These are phyloP conservation scores for Athene noctua DNA, from an alignment of 2,113 vertebrate species.

Conservation along the genomic window DNA sequence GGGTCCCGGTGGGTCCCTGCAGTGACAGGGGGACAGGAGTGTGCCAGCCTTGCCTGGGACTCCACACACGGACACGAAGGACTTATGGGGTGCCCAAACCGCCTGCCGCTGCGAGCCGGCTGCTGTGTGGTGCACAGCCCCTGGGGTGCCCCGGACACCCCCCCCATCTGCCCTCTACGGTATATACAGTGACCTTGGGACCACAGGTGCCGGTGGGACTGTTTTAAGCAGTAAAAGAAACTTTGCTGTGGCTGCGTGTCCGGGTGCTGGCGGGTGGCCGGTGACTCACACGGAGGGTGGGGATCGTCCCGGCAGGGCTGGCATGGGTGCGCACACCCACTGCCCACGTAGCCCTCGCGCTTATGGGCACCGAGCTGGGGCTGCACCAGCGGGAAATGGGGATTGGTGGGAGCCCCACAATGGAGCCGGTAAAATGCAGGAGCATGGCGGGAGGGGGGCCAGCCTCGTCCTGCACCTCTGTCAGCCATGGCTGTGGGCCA, in stretches of 20 bases:
- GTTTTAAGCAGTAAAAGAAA: constrained; percentile 38
- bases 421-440: fast-evolving
- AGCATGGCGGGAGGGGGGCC: fast-evolving
- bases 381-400: neutral
- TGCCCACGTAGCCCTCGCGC: fast-evolving
- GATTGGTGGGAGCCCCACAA: neutral
- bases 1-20: fast-evolving
- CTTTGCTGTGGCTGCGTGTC: neutral
- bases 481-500: neutral
- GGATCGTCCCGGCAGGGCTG: fast-evolving
- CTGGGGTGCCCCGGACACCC: neutral
- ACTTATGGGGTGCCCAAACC: fast-evolving
- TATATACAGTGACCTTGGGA: fast-evolving
- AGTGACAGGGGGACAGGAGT: neutral
- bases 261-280: neutral
- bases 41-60: neutral
- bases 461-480: fast-evolving
- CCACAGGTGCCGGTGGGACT: fast-evolving
- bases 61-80: fast-evolving
- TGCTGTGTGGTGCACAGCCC: fast-evolving
- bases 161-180: fast-evolving
- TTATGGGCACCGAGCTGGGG: fast-evolving
- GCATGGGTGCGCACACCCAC: fast-evolving
- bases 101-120: fast-evolving
- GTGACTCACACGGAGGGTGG: neutral